phyloP scores from a whole-genome alignment of 2,113 vertebrate species.

The Podarcis muralis region DNA sequence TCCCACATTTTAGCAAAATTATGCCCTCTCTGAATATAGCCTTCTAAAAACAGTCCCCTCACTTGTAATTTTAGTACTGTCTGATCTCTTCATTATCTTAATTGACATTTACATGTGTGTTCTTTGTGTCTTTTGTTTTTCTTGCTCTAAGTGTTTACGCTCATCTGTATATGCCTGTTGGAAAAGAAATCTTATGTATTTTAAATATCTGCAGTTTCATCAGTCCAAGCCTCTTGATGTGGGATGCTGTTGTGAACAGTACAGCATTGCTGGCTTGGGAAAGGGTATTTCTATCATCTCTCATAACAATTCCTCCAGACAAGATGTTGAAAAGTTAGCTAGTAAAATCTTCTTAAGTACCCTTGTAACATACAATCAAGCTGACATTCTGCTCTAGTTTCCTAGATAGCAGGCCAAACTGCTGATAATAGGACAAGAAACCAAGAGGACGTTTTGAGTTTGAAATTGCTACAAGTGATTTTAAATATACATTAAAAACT shows the following conservation, averaged over 20 bases:
- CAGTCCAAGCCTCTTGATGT: not conserved
- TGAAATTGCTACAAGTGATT: slow-evolving; percentile 1
- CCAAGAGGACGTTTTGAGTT: not conserved
- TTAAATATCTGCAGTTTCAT: not conserved
- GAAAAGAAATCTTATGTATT: not conserved
- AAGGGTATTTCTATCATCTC: not conserved
- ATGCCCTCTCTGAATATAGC: not conserved
- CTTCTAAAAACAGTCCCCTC: not conserved
- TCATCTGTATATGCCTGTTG: not conserved
- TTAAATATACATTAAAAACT: not conserved
- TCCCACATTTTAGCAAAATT: not conserved
- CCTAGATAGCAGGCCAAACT: not conserved
- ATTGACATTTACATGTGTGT: not conserved
- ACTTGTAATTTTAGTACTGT: not conserved
- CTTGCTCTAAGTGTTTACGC: not conserved
- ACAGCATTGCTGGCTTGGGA: not conserved
- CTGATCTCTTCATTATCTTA: no score
- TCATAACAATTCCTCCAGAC: not conserved
- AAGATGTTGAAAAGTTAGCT: not conserved
- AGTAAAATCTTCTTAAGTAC: not conserved
- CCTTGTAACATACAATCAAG: not conserved
- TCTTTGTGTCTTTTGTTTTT: not conserved
- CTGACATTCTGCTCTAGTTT: not conserved
- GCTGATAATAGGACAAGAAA: not conserved
- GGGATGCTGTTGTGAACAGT: not conserved